Evolutionary conservation across 2,797 vertebrate species (phyloP), one percentile per base, ranked within the genome.

Genomic region (Hemibagrus guttatus): DNA sequence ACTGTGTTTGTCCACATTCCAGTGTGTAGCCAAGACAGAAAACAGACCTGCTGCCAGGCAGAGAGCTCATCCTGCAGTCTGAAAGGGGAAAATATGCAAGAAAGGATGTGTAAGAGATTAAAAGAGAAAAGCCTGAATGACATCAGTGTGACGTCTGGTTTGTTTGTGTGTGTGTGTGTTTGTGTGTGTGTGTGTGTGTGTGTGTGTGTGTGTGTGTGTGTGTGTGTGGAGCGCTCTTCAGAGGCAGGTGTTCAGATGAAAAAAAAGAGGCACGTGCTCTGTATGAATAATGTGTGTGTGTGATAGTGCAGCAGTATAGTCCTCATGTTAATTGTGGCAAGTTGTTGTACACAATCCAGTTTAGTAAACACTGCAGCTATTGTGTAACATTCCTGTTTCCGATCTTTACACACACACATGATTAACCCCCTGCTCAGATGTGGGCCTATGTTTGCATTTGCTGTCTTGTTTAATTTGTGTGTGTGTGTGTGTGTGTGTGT

Each of bases 1-100:
- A 68, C 61, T 72, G 85, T 84, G 83, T 86, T 88, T 88, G 76
- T 82, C 46, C 83, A 85, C n/a, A 14, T 16, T 81, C 56, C 83
- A 46, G 81, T 85, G 87, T 88, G 63, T 81, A 86, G 75, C 49
- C 31, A 49, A 84, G 85, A 90, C 86, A 85, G 89, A 90, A 88
- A 84, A 66, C 87, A 66, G 64, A 26, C 56, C 59, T 69, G 46
- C 78, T 82, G 31, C 74, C 49, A 54, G 74, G 16, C 28, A 17
- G 46, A 52, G 46, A 28, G 72, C 72, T 14, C 5, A 6, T 72
- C 21, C 16, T 75, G 7, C 17, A 26, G 1, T 54, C 19, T 21
- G 49, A 56, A 76, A 31, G 16, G 52, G 0, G 52, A 54, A 75
- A 54, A 26, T 31, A n/a, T 17, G 52, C n/a, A 75, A 54, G 46